Evolutionary conservation across 2,797 vertebrate genomes (phyloP).

Genomic region (Pseudotriccus pelzelni): DNA sequence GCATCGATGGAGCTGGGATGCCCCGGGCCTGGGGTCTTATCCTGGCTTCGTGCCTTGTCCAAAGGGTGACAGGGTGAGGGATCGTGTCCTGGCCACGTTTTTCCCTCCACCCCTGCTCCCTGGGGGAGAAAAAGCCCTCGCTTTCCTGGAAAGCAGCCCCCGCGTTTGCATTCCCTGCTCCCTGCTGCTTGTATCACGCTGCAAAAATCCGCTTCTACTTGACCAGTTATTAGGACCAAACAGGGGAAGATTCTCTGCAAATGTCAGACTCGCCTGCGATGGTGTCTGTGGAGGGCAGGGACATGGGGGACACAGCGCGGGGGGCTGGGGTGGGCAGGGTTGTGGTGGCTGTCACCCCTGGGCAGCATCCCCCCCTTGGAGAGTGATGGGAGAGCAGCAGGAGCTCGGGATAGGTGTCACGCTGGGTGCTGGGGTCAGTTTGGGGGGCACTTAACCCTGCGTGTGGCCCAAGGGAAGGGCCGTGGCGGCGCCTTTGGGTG

Average conservation of each 20-base stretch:
- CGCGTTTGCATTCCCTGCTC: background rate
- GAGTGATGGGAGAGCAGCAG: accelerated
- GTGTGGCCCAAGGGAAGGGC: accelerated
- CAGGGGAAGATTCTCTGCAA: constrained; percentile 41
- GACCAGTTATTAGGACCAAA: constrained; percentile 42
- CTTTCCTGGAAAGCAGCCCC: constrained; percentile 36
- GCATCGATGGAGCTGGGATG: background rate
- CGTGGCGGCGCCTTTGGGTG: background rate
- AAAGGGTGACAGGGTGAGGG: background rate
- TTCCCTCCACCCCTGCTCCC: background rate
- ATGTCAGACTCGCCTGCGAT: background rate
- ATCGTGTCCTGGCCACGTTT: background rate
- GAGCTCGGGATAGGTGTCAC: accelerated
- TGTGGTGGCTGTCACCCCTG: accelerated
- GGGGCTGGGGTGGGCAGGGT: background rate
- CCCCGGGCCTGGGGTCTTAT: background rate
- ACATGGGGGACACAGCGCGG: background rate
- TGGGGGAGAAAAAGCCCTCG: background rate
- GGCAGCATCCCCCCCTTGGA: background rate
- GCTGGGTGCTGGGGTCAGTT: background rate
- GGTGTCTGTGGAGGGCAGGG: background rate
- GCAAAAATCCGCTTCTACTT: constrained; percentile 29
- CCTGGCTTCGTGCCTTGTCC: background rate
- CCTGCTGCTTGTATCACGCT: constrained; percentile 26
- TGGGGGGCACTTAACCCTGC: background rate